Conservation (phyloP, 2,113 vertebrate species). For the Prunella fulvescens region DNA sequence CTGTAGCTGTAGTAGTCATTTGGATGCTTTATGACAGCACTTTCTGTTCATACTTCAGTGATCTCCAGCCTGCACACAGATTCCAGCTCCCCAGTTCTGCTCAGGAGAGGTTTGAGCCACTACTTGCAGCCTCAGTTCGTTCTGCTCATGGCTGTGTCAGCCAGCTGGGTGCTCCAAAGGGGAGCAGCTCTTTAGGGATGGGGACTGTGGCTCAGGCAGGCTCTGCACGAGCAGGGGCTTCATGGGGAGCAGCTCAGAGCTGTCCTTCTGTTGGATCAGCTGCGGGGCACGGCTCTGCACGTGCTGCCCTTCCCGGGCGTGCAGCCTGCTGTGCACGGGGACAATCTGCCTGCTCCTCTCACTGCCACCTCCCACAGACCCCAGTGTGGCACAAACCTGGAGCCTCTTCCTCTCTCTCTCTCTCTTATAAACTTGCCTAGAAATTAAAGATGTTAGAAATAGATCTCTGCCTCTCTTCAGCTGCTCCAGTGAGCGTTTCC, state of each 20-base stretch:
- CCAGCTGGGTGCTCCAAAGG: neutral
- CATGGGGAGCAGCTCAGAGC: neutral
- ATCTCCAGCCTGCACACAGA: neutral
- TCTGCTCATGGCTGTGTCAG: neutral
- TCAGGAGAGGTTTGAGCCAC: neutral
- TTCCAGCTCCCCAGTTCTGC: neutral
- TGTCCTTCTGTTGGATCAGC: neutral
- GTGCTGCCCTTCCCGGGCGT: accelerated
- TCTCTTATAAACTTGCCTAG: neutral
- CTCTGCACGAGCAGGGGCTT: neutral
- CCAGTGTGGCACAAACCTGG: neutral
- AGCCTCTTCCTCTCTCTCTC: neutral
- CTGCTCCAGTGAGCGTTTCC: neutral
- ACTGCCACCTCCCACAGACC: neutral
- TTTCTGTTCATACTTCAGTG: neutral
- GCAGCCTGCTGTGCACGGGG: neutral
- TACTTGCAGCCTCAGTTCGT: neutral
- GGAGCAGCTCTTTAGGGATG: neutral
- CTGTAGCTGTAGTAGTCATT: neutral
- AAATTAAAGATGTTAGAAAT: conserved; percentile 4
- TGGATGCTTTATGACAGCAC: neutral
- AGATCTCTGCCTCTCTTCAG: neutral
- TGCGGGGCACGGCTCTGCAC: neutral
- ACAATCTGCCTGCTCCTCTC: neutral
- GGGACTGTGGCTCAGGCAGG: neutral